A percentile compares a stretch with the other conserved stretches of the same genome.
phyloP scores from a whole-genome alignment of 2,113 vertebrate genomes.

The Holacanthus passer region DNA sequence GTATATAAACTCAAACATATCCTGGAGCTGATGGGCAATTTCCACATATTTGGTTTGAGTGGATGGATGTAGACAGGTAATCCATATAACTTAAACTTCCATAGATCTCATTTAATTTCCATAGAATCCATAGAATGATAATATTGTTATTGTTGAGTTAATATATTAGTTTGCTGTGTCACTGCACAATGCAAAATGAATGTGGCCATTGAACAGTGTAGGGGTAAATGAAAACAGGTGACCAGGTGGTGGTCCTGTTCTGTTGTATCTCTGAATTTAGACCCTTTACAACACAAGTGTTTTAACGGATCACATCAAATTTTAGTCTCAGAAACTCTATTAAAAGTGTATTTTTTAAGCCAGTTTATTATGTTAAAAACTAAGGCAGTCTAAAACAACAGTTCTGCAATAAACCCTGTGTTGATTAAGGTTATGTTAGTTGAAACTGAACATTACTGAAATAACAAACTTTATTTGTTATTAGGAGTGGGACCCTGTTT shows the following conservation, averaged over 20 bases:
- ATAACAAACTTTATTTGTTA: too few relatives aligned
- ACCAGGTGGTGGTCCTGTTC: too few relatives aligned
- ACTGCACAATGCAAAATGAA: background rate
- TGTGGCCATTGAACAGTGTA: background rate
- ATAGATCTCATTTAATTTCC: too few relatives aligned
- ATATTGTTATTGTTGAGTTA: background rate
- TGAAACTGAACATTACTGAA: too few relatives aligned
- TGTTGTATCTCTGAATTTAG: too few relatives aligned
- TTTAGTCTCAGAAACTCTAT: background rate
- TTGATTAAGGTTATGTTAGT: background rate
- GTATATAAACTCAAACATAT: background rate
- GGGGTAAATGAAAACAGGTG: background rate
- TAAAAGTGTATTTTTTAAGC: too few relatives aligned
- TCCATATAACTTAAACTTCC: background rate
- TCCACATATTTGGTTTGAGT: constrained; percentile 9
- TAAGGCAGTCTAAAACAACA: too few relatives aligned
- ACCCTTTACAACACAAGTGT: too few relatives aligned
- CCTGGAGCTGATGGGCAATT: background rate
- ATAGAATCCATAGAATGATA: background rate
- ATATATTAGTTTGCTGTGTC: background rate
- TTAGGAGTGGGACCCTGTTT: background rate
- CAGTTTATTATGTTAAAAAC: background rate
- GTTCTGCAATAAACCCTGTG: background rate
- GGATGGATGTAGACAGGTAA: background rate
- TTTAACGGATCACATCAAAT: background rate